phyloP scores from a whole-genome alignment of 2,797 vertebrate genomes.

The Myotis myotis region DNA sequence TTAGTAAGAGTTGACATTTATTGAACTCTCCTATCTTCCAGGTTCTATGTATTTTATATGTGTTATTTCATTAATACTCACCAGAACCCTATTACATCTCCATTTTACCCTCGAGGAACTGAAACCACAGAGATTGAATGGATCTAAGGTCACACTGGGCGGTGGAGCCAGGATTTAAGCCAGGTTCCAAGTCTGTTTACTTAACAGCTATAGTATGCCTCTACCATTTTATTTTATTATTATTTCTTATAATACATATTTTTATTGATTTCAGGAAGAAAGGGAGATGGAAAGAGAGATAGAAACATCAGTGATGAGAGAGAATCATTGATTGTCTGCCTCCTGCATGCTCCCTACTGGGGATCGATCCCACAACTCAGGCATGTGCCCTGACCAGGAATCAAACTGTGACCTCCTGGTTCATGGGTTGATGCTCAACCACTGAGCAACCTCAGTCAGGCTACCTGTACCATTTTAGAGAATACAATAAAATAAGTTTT shows the following conservation, averaged over 20 bases:
- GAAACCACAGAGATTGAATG: not conserved
- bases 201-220: not conserved
- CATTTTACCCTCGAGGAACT: not conserved
- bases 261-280: too few relatives aligned
- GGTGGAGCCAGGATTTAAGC: not conserved
- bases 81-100: not conserved
- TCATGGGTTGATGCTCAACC: too few relatives aligned
- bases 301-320: too few relatives aligned
- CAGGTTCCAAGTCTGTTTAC: not conserved
- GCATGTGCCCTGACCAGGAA: too few relatives aligned
- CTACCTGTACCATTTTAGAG: not conserved
- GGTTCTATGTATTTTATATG: not conserved
- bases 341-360: too few relatives aligned
- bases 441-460: too few relatives aligned
- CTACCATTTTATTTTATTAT: not conserved
- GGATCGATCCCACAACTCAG: too few relatives aligned
- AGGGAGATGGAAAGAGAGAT: too few relatives aligned
- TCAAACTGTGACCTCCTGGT: too few relatives aligned
- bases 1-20: not conserved
- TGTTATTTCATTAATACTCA: not conserved
- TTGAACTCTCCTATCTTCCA: not conserved
- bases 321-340: too few relatives aligned
- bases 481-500: not conserved
- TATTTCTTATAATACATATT: too few relatives aligned
- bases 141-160: not conserved